These are phyloP conservation scores for Taxidea taxus DNA, from an alignment of 2,113 vertebrate genomes.

Conservation along the genomic window DNA sequence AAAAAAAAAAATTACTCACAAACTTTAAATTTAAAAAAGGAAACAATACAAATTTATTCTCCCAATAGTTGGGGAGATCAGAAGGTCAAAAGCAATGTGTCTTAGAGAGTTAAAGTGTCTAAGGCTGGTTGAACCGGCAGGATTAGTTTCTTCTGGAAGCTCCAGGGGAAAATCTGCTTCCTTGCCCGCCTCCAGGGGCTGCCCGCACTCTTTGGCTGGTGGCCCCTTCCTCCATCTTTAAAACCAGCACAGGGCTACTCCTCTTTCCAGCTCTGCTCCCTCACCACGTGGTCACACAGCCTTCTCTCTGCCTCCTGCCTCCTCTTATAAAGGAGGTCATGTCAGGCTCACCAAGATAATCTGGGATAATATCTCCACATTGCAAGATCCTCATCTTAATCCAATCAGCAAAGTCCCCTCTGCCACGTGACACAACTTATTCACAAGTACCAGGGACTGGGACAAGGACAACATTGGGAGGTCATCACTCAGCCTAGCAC, in stretches of 20 bases:
- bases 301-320: neutral
- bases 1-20: no score
- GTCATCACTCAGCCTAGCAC: neutral
- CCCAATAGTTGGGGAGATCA: neutral
- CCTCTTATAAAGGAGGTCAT: neutral
- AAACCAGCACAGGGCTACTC: neutral
- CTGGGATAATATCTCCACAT: neutral
- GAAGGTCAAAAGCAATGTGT: neutral
- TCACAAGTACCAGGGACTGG: neutral
- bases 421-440: neutral
- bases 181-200: neutral
- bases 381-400: neutral
- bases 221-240: neutral
- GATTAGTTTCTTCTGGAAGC: neutral
- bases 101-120: neutral
- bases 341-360: neutral
- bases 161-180: neutral
- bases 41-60: neutral
- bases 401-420: neutral
- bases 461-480: neutral
- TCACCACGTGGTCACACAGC: neutral
- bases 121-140: neutral
- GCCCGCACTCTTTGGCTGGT: neutral
- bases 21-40: no score
- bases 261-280: neutral